Base-by-base conservation (phyloP, 2,113 vertebrate species). In the Gallinago jamesoni region DNA sequence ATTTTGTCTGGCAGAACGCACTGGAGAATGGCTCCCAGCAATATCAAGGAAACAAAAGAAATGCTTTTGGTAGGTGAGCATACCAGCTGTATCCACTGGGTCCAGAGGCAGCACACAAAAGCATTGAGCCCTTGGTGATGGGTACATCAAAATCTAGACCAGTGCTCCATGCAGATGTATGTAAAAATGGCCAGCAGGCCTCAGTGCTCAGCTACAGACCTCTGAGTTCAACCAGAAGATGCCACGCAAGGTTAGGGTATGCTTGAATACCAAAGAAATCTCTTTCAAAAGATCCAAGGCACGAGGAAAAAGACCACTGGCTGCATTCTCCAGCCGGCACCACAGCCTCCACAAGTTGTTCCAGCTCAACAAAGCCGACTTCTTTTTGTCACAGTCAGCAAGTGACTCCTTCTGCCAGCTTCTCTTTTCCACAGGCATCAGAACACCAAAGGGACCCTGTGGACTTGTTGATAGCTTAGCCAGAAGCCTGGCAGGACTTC, bases 401-500 rank as follows among this genome's bases (percentile, higher is more conserved):
- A 73, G 87, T 31, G 1, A 73, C 27, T 92, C 69, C 63, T 43
- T 21, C 67, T 90, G 80, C 86, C 89, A 90, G 33, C 23, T 90
- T 22, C 11, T 77, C 56, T 39, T 74, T 86, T 92, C 72, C 91
- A 90, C n/a, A 52, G 64, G 37, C 76, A 93, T 72, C 74, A 77
- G 27, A 92, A 86, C 28, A 92, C 41, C 41, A 74, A 95, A 74
- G 39, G 14, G 41, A 77, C 67, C 48, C 79, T 23, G 22, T 18
- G 47, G 75, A 92, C 55, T 82, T 39, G 41, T 15, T 56, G 37
- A n/a, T 33, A 62, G 12, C 56, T 93, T 78, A 80, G 62, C 47
- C 50, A 95, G 76, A 94, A 93, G 50, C 22, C 43, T 77, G n/a
- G 85, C 50, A 70, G 55, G 59, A 80, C 50, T 93, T 96, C 83